Base-by-base conservation (phyloP, 2,888 invertebrate species). In the Drosophila quinaria region DNA sequence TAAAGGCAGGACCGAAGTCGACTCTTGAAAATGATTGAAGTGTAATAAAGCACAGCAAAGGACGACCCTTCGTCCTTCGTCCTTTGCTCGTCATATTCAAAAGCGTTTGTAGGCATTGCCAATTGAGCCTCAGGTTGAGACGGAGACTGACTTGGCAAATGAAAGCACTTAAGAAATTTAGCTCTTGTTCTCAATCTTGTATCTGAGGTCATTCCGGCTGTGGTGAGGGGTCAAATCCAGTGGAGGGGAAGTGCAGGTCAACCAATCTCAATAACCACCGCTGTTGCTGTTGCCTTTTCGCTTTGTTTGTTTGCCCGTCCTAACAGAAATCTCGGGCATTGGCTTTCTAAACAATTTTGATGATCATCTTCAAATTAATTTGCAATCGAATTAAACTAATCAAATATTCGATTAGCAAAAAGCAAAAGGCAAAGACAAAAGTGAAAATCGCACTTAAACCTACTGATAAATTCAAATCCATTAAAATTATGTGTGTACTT, bases 101-200 rank as follows among this genome's bases (percentile, higher is more conserved):
- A 37, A 37, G 35, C 25, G 22, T 44, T 42, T 50, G 19, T 58
- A 58, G 68, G 64, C 58, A 56, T 37, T 62, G 69, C 63, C 60
- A 63, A 66, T 74, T 70, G 70, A 59, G 35, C 33, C 47, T 31
- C 39, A n/a, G 37, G n/a, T 49, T 5, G 17, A 29, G 52, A 11
- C 11, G 29, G 17, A 70, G 44, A 31, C 62, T 44, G 81, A 47
- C 68, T 75, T 75, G 87, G 82, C 82, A 73, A 80, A 80, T 74
- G 83, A 87, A 87, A 87, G 81, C 87, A 84, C 83, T 84, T 84
- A 84, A 81, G 85, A 84, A 84, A 87, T 87, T 78, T 78, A 84
- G 75, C 78, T 81, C 85, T 87, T 84, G 87, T 89, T 84, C 87
- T 64, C 89, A 81, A 89, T 78, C 87, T 87, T 89, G 87, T 89